These are phyloP conservation scores for Microtus pennsylvanicus DNA, from an alignment of 2,113 vertebrate genomes.

Conservation along the genomic window DNA sequence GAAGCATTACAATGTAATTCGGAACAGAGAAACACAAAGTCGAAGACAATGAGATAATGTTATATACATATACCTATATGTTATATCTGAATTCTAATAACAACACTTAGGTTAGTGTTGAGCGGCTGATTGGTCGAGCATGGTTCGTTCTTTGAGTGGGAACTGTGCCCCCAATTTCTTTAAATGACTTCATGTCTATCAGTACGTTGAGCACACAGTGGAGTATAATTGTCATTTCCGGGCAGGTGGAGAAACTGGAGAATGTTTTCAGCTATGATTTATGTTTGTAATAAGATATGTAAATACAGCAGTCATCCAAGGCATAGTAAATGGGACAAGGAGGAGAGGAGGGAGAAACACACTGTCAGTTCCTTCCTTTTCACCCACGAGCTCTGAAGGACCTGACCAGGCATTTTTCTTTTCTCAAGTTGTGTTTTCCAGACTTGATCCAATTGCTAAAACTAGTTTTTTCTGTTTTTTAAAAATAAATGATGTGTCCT, in stretches of 20 bases:
- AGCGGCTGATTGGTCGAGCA: neutral
- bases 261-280: constrained; percentile 70
- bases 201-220: constrained; percentile 52
- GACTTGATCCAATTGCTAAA: constrained; percentile 58
- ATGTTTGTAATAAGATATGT: constrained; percentile 73
- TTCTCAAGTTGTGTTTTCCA: constrained; percentile 24
- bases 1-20: neutral
- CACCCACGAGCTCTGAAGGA: constrained; percentile 49
- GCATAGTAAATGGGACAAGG: constrained; percentile 52
- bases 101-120: neutral
- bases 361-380: constrained; percentile 56
- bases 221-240: constrained; percentile 66
- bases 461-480: constrained; percentile 53
- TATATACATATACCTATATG: neutral
- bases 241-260: constrained; percentile 75
- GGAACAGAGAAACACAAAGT: constrained; percentile 42
- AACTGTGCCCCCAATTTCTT: constrained; percentile 39
- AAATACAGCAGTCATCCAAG: constrained; percentile 67
- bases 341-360: constrained; percentile 24
- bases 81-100: neutral
- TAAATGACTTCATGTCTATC: constrained; percentile 67
- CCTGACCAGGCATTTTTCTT: constrained; percentile 8
- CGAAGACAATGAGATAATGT: constrained; percentile 39
- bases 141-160: constrained; percentile 22
- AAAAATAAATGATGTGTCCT: neutral